Base-by-base conservation (phyloP, 2,888 invertebrate genomes). In the Unio pictorum region DNA sequence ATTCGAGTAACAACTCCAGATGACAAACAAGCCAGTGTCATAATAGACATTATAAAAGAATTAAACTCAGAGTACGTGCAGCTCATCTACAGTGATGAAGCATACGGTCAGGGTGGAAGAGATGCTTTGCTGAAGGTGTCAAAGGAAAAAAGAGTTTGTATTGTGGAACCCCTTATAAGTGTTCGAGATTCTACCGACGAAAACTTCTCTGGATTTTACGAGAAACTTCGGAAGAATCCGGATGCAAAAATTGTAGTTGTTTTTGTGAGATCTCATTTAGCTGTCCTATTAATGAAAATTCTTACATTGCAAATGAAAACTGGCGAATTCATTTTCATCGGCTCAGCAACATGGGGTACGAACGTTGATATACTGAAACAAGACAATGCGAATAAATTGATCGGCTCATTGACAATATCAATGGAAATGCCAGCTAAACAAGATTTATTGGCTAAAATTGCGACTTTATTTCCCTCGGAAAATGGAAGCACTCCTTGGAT, bases 301-400 rank as follows among this genome's bases (percentile, higher is more conserved):
- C 11, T 70, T 3, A 58, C 67, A 23, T 8, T 23, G 18, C 26
- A 20, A 20, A 62, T 68, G 60, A 57, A 71, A 1, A 54, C 61
- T 20, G 70, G 70, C 1, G 65, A 70, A 34, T 73, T 71, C n/a
- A 20, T 73, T 23, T 70, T 71, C 11, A 73, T 73, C 55, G 73
- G 70, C 20, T 73, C 73, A 4, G 73, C 70, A 58, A 67, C 70
- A 34, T 70, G 66, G 68, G 70, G 73, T 45, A 61, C 54, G 18
- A 62, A 61, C n/a, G 28, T 26, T 6, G 61, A 60, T 20, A 56
- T 66, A 23, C 28, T 69, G n/a, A 7, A n/a, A 15, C 34, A 55
- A 45, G 8, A 1, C 8, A 45, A 11, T 55, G 58, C 57, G 45
- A 56, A 54, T 4, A 66, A 68, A 55, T 60, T 69, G 7, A 66